Conservation (phyloP, 2,797 vertebrate species). For the Momotus momota region DNA sequence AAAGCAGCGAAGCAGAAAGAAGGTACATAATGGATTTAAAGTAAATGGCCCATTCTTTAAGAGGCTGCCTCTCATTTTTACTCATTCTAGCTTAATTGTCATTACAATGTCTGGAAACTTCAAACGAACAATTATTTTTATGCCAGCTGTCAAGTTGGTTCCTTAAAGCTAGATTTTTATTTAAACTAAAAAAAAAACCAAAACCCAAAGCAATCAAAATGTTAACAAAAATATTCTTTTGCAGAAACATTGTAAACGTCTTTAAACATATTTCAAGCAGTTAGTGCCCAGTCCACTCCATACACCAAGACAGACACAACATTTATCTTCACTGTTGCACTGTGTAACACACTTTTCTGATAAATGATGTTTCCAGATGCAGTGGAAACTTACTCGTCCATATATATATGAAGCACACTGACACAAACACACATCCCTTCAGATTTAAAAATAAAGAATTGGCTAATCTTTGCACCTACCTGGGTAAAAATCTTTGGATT, state of each 20-base stretch:
- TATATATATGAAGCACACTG: conserved; percentile 21
- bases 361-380: conserved; percentile 5
- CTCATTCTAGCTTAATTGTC: conserved; percentile 76
- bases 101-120: conserved; percentile 79
- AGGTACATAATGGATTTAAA: conserved; percentile 81
- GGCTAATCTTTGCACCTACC: conserved; percentile 82
- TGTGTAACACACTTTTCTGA: conserved; percentile 36
- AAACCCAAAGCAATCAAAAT: conserved; percentile 28
- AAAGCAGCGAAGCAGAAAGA: conserved; percentile 83
- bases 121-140: conserved; percentile 71
- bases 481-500: conserved; percentile 92
- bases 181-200: not conserved
- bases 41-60: conserved; percentile 81
- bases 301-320: not conserved
- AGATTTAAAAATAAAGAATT: conserved; percentile 66
- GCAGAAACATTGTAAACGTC: conserved; percentile 6
- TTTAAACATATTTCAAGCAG: not conserved
- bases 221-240: not conserved
- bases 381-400: conserved; percentile 30
- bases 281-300: not conserved
- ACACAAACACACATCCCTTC: conserved; percentile 29
- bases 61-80: conserved; percentile 66
- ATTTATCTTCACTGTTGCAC: conserved; percentile 40
- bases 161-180: conserved; percentile 16
- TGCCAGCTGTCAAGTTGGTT: conserved; percentile 64